These are phyloP conservation scores for Drosophila engyochracea DNA, from an alignment of 2,888 invertebrate species.

Conservation along the genomic window DNA sequence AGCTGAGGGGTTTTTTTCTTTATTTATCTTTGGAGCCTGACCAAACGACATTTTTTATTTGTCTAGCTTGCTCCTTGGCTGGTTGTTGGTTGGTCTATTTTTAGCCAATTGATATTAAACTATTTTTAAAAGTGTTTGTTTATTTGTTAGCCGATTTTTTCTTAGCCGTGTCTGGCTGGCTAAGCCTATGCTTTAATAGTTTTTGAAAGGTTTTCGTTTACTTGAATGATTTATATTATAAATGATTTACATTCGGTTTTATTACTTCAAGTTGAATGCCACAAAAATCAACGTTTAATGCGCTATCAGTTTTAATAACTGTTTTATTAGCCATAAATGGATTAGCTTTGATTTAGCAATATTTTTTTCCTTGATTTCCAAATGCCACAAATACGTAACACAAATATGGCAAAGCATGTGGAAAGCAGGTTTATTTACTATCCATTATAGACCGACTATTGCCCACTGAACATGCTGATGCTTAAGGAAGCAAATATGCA, in stretches of 20 bases:
- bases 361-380: background rate
- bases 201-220: constrained; percentile 40
- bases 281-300: constrained; percentile 9
- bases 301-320: constrained; percentile 3
- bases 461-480: background rate
- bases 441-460: background rate
- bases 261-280: constrained; percentile 38
- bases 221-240: constrained; percentile 40
- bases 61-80: background rate
- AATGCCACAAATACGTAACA: background rate
- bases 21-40: constrained; percentile 30
- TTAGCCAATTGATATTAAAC: constrained; percentile 59
- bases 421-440: background rate
- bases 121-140: constrained; percentile 29
- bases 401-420: background rate
- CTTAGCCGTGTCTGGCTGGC: background rate
- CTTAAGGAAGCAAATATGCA: background rate
- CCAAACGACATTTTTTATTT: constrained; percentile 36
- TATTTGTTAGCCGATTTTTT: constrained; percentile 10
- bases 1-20: background rate
- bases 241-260: constrained; percentile 49
- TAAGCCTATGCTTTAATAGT: constrained; percentile 9
- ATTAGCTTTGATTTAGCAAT: background rate
- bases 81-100: constrained; percentile 37
- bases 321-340: constrained; percentile 14